Evolutionary conservation across 2,113 vertebrate genomes (phyloP), one percentile per base, ranked within the genome.

Genomic region (Prunella fulvescens): DNA sequence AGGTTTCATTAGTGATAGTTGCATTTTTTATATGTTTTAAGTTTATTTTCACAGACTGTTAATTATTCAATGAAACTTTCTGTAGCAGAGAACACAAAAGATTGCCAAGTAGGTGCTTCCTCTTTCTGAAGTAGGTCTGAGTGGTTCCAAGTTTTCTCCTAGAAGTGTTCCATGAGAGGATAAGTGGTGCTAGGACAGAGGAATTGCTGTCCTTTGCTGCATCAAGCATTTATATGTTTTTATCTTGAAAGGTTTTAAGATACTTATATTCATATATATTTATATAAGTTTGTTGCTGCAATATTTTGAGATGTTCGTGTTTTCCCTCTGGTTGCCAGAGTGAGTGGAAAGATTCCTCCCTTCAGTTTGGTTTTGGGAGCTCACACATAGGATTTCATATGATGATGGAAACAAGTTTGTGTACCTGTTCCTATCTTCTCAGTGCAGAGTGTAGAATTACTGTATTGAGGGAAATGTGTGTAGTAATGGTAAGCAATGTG

Each of bases 401-500:
- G 39, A 35, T 51, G 19, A 53, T 53, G 37, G 8, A 53, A 44
- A 26, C 10, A 53, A 37, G 23, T 53, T 25, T 62, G 10, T 51
- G 8, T 82, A 24, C 25, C 31, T 51, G 16, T 35, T 82, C 31
- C 16, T 51, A 2, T 37, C 25, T 53, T 14, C 11, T 83, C 33
- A 61, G 26, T 44, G 20, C 17, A 45, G 33, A 53, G 5, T 37
- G 31, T 11, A 37, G 17, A 26, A 53, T 37, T 25, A 11, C 26
- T 37, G 14, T 45, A 11, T 33, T 53, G 18, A 22, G 48, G 11
- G 56, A 71, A 53, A 5, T 0, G 0, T 53, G 14, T 37, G 26
- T 44, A 45, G 22, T 45, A 26, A 22, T 22, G 17, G 14, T 31
- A 17, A 45, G 20, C 10, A 5, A 37, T 45, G 13, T 72, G 26